A percentile compares a stretch with the other conserved stretches of the same genome.
Conservation (phyloP, 2,888 invertebrate genomes). For the Ditula angustiorana region DNA sequence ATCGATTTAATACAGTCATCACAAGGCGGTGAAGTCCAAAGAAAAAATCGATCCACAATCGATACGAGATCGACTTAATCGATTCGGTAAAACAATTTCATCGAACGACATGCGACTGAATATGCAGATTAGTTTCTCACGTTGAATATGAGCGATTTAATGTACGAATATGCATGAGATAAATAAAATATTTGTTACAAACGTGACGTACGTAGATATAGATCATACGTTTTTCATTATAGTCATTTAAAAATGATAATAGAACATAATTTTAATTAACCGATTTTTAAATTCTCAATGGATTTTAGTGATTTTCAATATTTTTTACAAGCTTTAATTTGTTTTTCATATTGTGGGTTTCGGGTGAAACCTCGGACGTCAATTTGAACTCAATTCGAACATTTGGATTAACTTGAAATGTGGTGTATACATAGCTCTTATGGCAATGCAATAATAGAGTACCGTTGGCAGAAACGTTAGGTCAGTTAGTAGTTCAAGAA, state of each 20-base stretch:
- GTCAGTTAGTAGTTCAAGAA: background rate
- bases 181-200: background rate
- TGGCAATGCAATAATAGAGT: no score
- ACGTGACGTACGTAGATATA: background rate
- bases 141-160: conserved; percentile 45
- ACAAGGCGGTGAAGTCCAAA: conserved; percentile 64
- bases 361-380: no score
- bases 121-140: conserved; percentile 71
- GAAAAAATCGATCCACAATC: conserved; percentile 70
- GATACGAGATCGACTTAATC: conserved; percentile 75
- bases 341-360: no score
- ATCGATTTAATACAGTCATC: conserved; percentile 72
- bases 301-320: no score
- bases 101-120: conserved; percentile 65
- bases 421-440: no score
- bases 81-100: conserved; percentile 81
- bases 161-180: background rate
- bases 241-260: no score
- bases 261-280: no score
- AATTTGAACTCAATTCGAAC: no score
- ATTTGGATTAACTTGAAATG: no score
- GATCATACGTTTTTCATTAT: no score
- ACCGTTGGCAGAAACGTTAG: background rate
- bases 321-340: no score
- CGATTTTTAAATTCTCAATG: no score